phyloP scores from a whole-genome alignment of 2,797 vertebrate genomes.

The Gymnocypris eckloni region DNA sequence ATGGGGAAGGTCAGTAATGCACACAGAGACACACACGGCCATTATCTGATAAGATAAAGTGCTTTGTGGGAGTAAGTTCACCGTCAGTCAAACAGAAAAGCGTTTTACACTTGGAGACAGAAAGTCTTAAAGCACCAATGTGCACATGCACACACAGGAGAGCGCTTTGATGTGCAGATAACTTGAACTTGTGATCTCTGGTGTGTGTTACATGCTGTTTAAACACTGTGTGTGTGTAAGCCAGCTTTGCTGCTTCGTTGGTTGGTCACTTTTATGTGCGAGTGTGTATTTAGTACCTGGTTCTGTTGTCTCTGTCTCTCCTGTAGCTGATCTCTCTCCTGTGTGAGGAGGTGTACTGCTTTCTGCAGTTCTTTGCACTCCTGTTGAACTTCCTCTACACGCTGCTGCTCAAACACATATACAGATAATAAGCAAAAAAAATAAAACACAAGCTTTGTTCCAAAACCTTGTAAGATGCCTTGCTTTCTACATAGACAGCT shows the following conservation, averaged over 20 bases:
- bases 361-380: constrained; percentile 93
- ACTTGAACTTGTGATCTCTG: constrained; percentile 74
- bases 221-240: constrained; percentile 69
- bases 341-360: constrained; percentile 87
- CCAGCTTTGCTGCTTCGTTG: constrained; percentile 15
- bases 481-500: neutral
- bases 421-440: neutral
- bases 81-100: constrained; percentile 46
- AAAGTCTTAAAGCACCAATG: constrained; percentile 48
- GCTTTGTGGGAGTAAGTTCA: constrained; percentile 53
- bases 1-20: constrained; percentile 9
- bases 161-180: constrained; percentile 73
- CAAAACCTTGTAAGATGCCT: neutral
- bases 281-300: constrained; percentile 74
- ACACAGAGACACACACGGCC: constrained; percentile 52
- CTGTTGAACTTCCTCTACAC: constrained; percentile 93
- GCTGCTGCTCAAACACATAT: constrained; percentile 74
- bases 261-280: neutral
- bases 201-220: constrained; percentile 67
- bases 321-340: constrained; percentile 89
- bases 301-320: constrained; percentile 88
- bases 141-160: constrained; percentile 56
- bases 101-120: constrained; percentile 48
- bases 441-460: neutral
- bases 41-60: constrained; percentile 58